Base-by-base conservation (phyloP, 1,140 invertebrate species). In the Orchestia grillus region DNA sequence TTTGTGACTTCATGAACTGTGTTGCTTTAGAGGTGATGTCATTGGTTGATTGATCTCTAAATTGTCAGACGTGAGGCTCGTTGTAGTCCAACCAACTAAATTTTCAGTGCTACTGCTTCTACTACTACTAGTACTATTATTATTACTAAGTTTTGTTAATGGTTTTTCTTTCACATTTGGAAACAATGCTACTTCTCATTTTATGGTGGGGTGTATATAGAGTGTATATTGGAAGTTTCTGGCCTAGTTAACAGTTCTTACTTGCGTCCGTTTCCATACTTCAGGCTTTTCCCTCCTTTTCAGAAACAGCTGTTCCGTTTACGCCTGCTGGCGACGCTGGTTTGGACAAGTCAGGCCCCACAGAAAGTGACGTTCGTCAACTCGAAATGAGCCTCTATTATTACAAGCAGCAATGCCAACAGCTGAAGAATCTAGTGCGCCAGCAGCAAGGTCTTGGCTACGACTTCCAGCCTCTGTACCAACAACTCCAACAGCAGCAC, bases 361-460 rank as follows among this genome's bases (percentile, higher is more conserved):
- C 36, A 28, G 43, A 94, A 47, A 47, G 44, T 15, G 92, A 94
- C 92, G 92, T 94, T 28, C 92, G 92, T 47, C 43, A 94, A n/a
- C 44, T 94, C 44, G 92, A 94, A 44, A 94, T 94, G 92, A 94
- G 44, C 44, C 92, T 94, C 19, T 94, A 94, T 44, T 94, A 94
- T 45, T 94, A 94, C 92, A 94, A 94, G 92, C 92, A 94, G 92
- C 92, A 94, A 40, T 94, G 92, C 36, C 92, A 94, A 44, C 92
- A 94, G 44, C 44, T 94, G 92, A 94, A 94, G 44, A 94, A 44
- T 45, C 44, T 94, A 11, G 92, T 94, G 19, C 92, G 92, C 44
- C 92, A 94, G 92, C 92, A 94, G 92, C 92, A 94, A 47, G 92
- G 92, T 28, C 92, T 94, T 94, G 92, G 92, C 40, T 94, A 94